Conservation (phyloP, 2,113 vertebrate genomes). For the Zosterops pallidus region DNA sequence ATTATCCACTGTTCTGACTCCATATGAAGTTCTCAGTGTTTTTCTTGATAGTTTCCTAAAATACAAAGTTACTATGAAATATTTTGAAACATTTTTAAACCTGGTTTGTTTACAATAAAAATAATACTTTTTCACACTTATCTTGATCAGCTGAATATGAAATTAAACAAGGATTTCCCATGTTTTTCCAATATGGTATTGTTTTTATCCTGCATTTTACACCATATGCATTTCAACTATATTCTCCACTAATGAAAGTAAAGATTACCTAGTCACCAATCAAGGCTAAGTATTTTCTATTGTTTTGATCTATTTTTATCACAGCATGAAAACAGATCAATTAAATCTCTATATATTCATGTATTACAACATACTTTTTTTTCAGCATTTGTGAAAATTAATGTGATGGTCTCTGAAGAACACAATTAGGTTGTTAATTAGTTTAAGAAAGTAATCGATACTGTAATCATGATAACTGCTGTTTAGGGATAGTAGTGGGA, state of each 20-base stretch:
- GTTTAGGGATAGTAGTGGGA: conserved; percentile 32
- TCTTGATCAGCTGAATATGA: conserved; percentile 20
- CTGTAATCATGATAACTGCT: conserved; percentile 37
- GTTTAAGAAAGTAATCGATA: conserved; percentile 39
- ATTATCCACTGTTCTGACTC: conserved; percentile 44
- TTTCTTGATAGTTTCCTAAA: conserved; percentile 25
- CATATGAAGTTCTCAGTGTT: neutral
- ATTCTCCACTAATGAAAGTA: conserved; percentile 33
- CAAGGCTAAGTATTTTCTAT: conserved; percentile 7
- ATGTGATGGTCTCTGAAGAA: conserved; percentile 30
- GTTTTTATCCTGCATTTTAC: conserved; percentile 20
- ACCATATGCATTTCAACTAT: conserved; percentile 12
- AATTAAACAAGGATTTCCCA: conserved; percentile 1
- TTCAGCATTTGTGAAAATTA: conserved; percentile 30
- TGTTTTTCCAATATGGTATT: conserved; percentile 11
- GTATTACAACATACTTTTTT: conserved; percentile 16
- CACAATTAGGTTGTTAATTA: conserved; percentile 50
- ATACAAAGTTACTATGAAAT: neutral
- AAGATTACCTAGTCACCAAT: conserved; percentile 13
- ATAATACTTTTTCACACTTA: conserved; percentile 35
- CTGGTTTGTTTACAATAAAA: conserved; percentile 53
- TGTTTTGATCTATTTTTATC: conserved; percentile 48
- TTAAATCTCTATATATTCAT: neutral
- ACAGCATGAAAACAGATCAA: neutral
- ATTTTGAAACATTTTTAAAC: conserved; percentile 41